phyloP scores from a whole-genome alignment of 1,140 invertebrate genomes.

The Atta colombica region DNA sequence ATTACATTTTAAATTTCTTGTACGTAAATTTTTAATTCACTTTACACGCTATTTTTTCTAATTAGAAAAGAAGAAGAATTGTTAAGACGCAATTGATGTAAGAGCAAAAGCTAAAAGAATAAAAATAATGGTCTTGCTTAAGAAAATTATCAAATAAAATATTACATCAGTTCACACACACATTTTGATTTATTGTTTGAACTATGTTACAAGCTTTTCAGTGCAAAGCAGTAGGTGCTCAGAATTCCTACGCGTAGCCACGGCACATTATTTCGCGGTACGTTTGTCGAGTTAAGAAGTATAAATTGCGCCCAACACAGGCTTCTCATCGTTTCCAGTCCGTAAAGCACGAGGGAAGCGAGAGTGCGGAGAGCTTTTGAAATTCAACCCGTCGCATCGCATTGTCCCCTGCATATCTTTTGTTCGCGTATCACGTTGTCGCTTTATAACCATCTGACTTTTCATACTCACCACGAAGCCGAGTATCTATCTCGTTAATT shows the following conservation, averaged over 20 bases:
- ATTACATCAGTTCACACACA: background rate
- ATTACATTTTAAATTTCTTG: background rate
- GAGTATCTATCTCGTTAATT: slow-evolving; percentile 1
- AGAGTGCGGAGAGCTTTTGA: slow-evolving; percentile 48
- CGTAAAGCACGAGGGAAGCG: slow-evolving; percentile 16
- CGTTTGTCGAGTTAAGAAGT: slow-evolving; percentile 57
- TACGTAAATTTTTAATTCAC: background rate
- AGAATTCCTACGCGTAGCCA: background rate
- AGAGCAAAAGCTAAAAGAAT: background rate
- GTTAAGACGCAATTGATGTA: background rate
- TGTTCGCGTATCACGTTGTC: slow-evolving; percentile 57
- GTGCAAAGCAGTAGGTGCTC: slow-evolving; percentile 5
- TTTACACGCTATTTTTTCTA: background rate
- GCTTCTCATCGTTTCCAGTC: slow-evolving; percentile 36
- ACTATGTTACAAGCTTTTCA: background rate
- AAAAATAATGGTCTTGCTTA: background rate
- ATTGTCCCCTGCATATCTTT: slow-evolving; percentile 1
- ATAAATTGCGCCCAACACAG: slow-evolving; percentile 50
- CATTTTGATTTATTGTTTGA: background rate
- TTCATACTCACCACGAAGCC: slow-evolving; percentile 1
- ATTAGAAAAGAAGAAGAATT: background rate
- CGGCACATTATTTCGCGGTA: slow-evolving; percentile 27
- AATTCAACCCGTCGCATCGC: slow-evolving; percentile 40
- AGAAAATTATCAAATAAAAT: background rate
- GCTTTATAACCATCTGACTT: slow-evolving; percentile 57